Conservation (phyloP, 2,888 invertebrate genomes). For the Lasius fuliginosus region DNA sequence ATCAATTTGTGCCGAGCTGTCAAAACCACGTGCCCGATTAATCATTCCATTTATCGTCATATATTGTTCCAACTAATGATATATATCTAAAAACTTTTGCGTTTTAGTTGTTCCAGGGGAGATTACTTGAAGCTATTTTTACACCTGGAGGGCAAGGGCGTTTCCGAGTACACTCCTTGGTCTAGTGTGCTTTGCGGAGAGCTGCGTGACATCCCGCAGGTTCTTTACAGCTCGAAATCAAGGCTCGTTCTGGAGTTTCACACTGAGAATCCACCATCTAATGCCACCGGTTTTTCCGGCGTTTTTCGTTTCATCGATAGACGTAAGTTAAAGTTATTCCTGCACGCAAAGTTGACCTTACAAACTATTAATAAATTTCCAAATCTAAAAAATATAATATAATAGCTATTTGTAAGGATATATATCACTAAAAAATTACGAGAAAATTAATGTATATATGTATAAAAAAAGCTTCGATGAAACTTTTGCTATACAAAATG, state of each 20-base stretch:
- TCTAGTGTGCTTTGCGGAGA: constrained; percentile 91
- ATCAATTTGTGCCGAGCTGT: not conserved
- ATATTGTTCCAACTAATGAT: not conserved
- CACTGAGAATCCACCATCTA: constrained; percentile 87
- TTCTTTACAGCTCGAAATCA: constrained; percentile 92
- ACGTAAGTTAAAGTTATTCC: constrained; percentile 88
- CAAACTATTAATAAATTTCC: not conserved
- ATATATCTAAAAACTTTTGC: constrained; percentile 73
- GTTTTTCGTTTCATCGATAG: constrained; percentile 92
- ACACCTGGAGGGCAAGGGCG: constrained; percentile 90
- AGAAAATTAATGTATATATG: not conserved
- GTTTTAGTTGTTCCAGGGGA: constrained; percentile 91
- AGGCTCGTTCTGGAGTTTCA: constrained; percentile 93
- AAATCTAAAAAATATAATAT: not conserved
- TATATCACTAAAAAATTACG: not conserved
- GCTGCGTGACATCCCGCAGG: constrained; percentile 90
- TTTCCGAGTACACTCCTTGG: constrained; percentile 93
- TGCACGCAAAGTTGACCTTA: not conserved
- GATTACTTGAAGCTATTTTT: constrained; percentile 93
- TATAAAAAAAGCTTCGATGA: constrained; percentile 1
- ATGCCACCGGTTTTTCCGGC: constrained; percentile 91
- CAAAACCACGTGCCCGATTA: not conserved
- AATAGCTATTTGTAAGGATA: not conserved
- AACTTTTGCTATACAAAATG: constrained; percentile 14
- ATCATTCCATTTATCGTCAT: not conserved